Conservation (phyloP, 1,140 invertebrate genomes). For the Pachypsylla venusta region DNA sequence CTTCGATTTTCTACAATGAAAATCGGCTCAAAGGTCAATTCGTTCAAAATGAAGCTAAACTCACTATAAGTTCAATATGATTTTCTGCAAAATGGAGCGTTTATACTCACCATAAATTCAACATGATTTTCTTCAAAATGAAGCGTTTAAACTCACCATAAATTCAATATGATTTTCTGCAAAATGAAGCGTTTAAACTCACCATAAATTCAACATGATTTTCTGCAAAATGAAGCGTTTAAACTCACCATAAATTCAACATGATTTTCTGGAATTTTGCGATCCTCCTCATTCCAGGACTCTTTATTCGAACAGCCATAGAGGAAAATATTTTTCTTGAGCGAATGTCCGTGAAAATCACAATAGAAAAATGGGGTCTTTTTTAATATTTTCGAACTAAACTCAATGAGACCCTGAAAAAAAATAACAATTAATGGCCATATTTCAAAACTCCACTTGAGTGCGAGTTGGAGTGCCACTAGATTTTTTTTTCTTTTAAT, state of each 20-base stretch:
- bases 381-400: slow-evolving; percentile 40
- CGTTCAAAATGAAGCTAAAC: too few relatives aligned
- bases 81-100: too few relatives aligned
- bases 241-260: slow-evolving; percentile 44
- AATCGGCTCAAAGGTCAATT: too few relatives aligned
- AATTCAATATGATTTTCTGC: background rate
- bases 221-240: slow-evolving; percentile 21
- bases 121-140: too few relatives aligned
- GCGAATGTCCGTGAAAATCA: slow-evolving; percentile 80
- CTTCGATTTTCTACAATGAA: too few relatives aligned
- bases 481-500: too few relatives aligned
- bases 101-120: too few relatives aligned
- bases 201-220: background rate
- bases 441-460: too few relatives aligned
- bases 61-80: too few relatives aligned
- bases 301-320: slow-evolving; percentile 64
- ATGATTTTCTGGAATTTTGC: slow-evolving; percentile 37
- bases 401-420: slow-evolving; percentile 49
- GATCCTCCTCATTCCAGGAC: slow-evolving; percentile 43
- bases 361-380: slow-evolving; percentile 56
- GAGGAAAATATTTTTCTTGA: slow-evolving; percentile 75
- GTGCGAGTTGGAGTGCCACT: too few relatives aligned
- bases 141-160: background rate
- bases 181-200: background rate
- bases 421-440: too few relatives aligned